Conservation (phyloP, 2,113 vertebrate genomes). For the Prionailurus viverrinus region DNA sequence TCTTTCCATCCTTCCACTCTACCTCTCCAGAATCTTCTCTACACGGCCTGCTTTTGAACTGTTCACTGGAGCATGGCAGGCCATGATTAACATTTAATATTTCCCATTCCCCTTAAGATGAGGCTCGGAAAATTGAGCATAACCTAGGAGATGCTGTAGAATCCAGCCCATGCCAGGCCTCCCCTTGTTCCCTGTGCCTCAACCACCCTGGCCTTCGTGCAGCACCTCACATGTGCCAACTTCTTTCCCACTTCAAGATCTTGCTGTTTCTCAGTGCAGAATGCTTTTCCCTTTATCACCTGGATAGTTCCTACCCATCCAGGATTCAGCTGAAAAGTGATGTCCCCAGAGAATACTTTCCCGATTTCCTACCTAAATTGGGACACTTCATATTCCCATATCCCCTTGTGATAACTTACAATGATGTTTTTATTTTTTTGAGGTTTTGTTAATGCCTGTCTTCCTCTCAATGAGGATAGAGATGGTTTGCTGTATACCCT, state of each 20-base stretch:
- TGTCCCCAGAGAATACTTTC: not conserved
- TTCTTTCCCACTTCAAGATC: not conserved
- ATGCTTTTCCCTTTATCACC: not conserved
- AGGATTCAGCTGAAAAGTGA: not conserved
- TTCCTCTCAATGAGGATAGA: not conserved
- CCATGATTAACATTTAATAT: not conserved
- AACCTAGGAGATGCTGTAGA: not conserved
- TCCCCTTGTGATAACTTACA: not conserved
- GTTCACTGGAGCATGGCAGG: not conserved
- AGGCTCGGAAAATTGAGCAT: not conserved
- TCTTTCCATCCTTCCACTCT: not conserved
- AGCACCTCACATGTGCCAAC: not conserved
- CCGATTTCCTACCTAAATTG: not conserved
- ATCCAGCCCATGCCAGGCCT: not conserved
- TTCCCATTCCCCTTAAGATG: not conserved
- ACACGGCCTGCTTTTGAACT: not conserved
- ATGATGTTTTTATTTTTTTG: not conserved
- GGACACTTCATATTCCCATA: not conserved
- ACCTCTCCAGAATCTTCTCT: not conserved
- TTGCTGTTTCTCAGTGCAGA: not conserved
- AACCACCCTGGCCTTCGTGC: not conserved
- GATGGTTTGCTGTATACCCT: not conserved
- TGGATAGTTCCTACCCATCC: not conserved
- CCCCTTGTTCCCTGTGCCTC: not conserved
- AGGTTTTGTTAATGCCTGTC: not conserved